These are phyloP conservation scores for Catocala sponsa DNA, from an alignment of 2,888 invertebrate species.

Conservation along the genomic window DNA sequence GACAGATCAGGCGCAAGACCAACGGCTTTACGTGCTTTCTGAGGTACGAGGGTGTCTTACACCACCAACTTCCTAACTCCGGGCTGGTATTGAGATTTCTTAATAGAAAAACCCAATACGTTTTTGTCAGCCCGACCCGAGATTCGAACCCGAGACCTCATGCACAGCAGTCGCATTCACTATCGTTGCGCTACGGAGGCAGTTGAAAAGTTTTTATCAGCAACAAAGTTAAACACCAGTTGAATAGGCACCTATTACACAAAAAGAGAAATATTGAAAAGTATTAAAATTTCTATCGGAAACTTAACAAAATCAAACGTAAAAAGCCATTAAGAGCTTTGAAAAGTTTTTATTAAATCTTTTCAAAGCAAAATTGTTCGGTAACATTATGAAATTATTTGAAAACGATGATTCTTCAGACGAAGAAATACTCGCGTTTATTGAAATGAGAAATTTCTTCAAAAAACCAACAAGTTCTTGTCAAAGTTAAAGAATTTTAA, in stretches of 20 bases:
- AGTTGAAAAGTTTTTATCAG: not conserved
- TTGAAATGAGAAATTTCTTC: conserved; percentile 23
- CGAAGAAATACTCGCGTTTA: conserved; percentile 21
- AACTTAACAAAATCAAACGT: conserved; percentile 48
- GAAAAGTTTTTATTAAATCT: conserved; percentile 51
- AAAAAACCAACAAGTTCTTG: conserved; percentile 9
- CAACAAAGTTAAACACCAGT: not conserved
- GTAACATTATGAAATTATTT: conserved; percentile 46
- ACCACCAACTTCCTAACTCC: too few relatives aligned
- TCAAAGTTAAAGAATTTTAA: conserved; percentile 6
- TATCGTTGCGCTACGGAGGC: too few relatives aligned
- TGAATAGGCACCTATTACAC: not conserved
- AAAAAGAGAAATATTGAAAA: conserved; percentile 8
- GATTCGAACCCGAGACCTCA: too few relatives aligned
- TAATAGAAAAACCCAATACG: too few relatives aligned
- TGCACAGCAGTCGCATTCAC: too few relatives aligned
- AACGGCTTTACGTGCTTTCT: too few relatives aligned
- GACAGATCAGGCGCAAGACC: too few relatives aligned
- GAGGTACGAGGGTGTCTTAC: too few relatives aligned
- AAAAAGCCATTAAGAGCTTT: conserved; percentile 48
- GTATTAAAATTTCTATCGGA: conserved; percentile 37
- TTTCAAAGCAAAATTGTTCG: conserved; percentile 41
- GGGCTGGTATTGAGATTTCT: too few relatives aligned
- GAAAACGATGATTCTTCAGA: conserved; percentile 27
- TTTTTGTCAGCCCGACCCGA: too few relatives aligned